Base-by-base conservation (phyloP, 1,140 invertebrate genomes). In the Heliconius himera region DNA sequence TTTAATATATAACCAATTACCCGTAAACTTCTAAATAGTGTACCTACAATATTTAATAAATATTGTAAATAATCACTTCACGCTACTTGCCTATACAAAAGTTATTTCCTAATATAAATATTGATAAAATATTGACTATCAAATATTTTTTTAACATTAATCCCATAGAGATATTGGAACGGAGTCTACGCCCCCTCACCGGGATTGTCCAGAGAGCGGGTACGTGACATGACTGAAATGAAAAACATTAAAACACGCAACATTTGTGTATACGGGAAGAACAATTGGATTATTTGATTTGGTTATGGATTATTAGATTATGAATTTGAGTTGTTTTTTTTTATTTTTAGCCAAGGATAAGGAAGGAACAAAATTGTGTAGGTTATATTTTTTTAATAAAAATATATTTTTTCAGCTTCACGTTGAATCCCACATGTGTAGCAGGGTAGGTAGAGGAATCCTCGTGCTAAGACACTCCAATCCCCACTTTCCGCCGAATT, bases 161-260 rank as follows among this genome's bases (percentile, higher is more conserved):
- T 66, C 22, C 60, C 60, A 11, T 66, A 13, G 26, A 60, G 56
- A 66, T 66, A 66, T 66, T 66, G 56, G 11, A 29, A 29, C 22
- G 60, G 22, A 66, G 60, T 29, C 3, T 66, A 66, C 60, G 60
- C 60, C 60, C 60, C 60, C 60, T 29, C 22, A 66, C 60, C 4
- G 60, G 26, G 3, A 29, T 26, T 29, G 60, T 66, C 60, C 60
- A 29, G 3, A 66, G 4, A 66, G 26, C 60, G 26, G 26, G 60
- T 29, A 66, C 60, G 60, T 66, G 60, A 66, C 60, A 26, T 66
- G 60, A 66, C 8, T 26, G 11, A 66, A 66, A 66, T 66, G 60
- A 66, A 26, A 26, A 66, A 66, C 13, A 73, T 41, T 36, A 73
- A 41, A 73, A 73, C 36, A 73, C 3, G 26, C 26, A 29, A 66